Evolutionary conservation across 2,797 vertebrate species (phyloP).

Genomic region (Sebastes trivittatus): DNA sequence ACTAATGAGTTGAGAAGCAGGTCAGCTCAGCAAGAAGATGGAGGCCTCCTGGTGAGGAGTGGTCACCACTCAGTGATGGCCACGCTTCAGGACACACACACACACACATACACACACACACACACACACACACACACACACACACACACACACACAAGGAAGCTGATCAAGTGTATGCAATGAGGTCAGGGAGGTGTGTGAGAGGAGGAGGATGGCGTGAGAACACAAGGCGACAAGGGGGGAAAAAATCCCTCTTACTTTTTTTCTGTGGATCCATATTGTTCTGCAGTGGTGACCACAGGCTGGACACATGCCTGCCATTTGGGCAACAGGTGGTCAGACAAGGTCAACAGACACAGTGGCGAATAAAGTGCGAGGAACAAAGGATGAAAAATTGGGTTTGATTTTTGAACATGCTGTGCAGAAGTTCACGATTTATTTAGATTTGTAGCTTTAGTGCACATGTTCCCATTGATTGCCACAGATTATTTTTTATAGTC

Average conservation of each 20-base stretch:
- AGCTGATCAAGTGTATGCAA: slow-evolving; percentile 69
- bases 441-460: background rate
- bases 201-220: slow-evolving; percentile 57
- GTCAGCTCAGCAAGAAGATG: slow-evolving; percentile 78
- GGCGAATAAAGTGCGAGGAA: background rate
- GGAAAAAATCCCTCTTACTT: slow-evolving; percentile 53
- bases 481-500: background rate
- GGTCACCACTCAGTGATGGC: slow-evolving; percentile 80
- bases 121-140: slow-evolving; percentile 5
- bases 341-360: slow-evolving; percentile 29
- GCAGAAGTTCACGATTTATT: background rate
- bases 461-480: background rate
- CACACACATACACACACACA: too few species aligned
- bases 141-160: slow-evolving; percentile 43
- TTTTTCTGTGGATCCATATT: slow-evolving; percentile 48
- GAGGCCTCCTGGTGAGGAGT: slow-evolving; percentile 80
- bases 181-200: slow-evolving; percentile 67
- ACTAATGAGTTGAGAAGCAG: slow-evolving; percentile 85
- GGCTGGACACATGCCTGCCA: slow-evolving; percentile 44
- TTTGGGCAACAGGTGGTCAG: slow-evolving; percentile 57
- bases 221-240: slow-evolving; percentile 27
- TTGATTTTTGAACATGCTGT: background rate
- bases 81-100: slow-evolving; percentile 78
- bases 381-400: background rate
- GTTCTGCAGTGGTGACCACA: slow-evolving; percentile 32